Evolutionary conservation across 1,140 invertebrate genomes (phyloP).

Genomic region (Brachystomella parvula): DNA sequence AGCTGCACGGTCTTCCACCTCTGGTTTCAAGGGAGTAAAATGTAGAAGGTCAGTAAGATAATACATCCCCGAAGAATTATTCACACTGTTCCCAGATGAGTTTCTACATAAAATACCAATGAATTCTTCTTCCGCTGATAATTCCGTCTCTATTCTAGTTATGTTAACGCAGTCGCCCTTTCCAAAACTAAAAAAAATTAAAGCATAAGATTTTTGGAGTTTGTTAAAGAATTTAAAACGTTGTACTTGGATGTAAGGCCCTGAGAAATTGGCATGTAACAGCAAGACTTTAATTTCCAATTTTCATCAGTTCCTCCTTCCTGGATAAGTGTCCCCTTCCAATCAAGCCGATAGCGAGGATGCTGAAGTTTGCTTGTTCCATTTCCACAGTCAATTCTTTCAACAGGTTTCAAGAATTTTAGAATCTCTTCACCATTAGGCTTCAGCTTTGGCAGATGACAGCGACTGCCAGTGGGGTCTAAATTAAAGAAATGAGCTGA

Average conservation of each 20-base stretch:
- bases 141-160: neutral
- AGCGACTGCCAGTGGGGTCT: no score
- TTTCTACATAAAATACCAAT: neutral
- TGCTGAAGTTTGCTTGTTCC: neutral
- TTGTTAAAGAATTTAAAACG: neutral
- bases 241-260: neutral
- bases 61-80: neutral
- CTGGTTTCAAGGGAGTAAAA: constrained; percentile 2
- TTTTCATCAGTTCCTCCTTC: neutral
- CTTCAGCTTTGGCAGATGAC: neutral
- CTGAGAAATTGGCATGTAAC: neutral
- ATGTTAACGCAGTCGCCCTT: neutral
- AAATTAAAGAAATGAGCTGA: no score
- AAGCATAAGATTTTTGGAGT: neutral
- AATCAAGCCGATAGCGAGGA: neutral
- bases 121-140: neutral
- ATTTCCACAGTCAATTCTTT: neutral
- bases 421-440: neutral
- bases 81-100: neutral
- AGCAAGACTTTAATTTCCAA: neutral
- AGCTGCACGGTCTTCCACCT: neutral
- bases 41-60: neutral
- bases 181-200: neutral
- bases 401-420: neutral
- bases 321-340: neutral